phyloP scores from a whole-genome alignment of 1,140 invertebrate species.

The Homarus americanus region DNA sequence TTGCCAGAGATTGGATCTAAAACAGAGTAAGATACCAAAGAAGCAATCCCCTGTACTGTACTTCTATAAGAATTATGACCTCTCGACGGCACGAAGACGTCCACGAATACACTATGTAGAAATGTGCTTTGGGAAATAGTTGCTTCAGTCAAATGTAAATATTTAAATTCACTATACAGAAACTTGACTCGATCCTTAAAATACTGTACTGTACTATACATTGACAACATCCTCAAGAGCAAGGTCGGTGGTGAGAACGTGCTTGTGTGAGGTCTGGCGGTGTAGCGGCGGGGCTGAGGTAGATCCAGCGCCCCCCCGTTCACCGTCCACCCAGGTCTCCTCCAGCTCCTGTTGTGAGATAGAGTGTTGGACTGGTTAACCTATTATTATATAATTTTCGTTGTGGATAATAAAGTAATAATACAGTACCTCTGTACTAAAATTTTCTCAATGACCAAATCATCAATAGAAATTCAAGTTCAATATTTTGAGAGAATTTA shows the following conservation, averaged over 20 bases:
- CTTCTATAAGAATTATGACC: constrained; percentile 11
- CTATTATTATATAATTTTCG: neutral
- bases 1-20: constrained; percentile 2
- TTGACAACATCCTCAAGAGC: constrained; percentile 68
- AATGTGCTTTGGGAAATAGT: neutral
- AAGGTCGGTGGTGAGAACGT: constrained; percentile 59
- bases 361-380: neutral
- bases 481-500: no score
- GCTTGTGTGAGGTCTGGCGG: constrained; percentile 66
- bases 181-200: constrained; percentile 9
- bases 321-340: constrained; percentile 69
- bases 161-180: constrained; percentile 19
- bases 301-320: constrained; percentile 27
- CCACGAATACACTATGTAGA: constrained; percentile 19
- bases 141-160: neutral
- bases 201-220: constrained; percentile 51
- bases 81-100: neutral
- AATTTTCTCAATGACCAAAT: no score
- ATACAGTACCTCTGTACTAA: no score
- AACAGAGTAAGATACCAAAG: neutral
- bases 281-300: constrained; percentile 35
- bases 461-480: no score
- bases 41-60: constrained; percentile 24
- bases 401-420: no score
- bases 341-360: constrained; percentile 52